These are phyloP conservation scores for Anarsia innoxiella DNA, from an alignment of 2,888 invertebrate genomes.

Conservation along the genomic window DNA sequence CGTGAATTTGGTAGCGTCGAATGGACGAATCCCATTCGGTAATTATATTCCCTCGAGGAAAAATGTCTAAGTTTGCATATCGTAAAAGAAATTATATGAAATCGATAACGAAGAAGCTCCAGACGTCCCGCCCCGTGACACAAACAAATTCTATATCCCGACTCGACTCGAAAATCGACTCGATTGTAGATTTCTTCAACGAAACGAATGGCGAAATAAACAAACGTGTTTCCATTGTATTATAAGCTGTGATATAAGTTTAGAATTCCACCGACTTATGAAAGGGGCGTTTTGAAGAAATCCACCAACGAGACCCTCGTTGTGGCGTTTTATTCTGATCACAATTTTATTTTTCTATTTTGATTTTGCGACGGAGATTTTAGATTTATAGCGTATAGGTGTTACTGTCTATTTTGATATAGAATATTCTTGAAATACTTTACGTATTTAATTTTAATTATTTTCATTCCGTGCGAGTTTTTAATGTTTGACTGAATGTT, in stretches of 20 bases:
- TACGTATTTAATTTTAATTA: conserved; percentile 65
- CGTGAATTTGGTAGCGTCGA: no score
- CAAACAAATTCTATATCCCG: conserved; percentile 24
- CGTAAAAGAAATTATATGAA: no score
- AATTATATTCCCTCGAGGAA: no score
- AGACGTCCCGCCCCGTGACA: no score
- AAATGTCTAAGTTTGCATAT: no score
- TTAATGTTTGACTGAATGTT: conserved; percentile 57
- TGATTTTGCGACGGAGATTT: conserved; percentile 62
- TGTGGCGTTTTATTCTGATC: conserved; percentile 55
- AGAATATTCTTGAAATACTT: conserved; percentile 64
- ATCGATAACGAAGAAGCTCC: no score
- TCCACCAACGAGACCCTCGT: conserved; percentile 51
- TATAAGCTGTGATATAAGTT: conserved; percentile 72
- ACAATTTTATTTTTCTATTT: conserved; percentile 60
- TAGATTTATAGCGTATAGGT: conserved; percentile 35
- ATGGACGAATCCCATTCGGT: no score
- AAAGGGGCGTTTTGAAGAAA: conserved; percentile 61
- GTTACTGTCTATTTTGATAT: conserved; percentile 53
- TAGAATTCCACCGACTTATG: conserved; percentile 69
- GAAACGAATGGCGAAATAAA: conserved; percentile 49
- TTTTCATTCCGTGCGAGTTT: conserved; percentile 70
- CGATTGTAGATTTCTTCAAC: conserved; percentile 69
- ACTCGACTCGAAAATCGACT: conserved; percentile 34
- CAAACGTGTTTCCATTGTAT: conserved; percentile 63